These are phyloP conservation scores for Neria commutata DNA, from an alignment of 2,888 invertebrate species.

Conservation along the genomic window DNA sequence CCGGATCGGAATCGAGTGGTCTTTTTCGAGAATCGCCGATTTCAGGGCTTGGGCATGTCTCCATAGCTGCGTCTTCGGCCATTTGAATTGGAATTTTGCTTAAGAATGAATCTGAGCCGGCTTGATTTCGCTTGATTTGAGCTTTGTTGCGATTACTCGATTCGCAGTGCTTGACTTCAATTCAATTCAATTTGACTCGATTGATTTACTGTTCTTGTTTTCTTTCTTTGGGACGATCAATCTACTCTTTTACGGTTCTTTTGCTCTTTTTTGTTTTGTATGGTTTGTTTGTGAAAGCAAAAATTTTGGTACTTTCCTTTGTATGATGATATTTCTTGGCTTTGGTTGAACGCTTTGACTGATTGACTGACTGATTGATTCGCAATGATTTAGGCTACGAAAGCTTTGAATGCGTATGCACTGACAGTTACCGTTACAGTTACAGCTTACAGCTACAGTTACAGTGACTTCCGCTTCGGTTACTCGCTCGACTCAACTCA, in stretches of 20 bases:
- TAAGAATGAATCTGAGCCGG: constrained; percentile 7
- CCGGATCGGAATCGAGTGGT: constrained; percentile 82
- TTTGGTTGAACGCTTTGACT: not conserved
- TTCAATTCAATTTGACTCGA: too few species aligned
- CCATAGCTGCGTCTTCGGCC: constrained; percentile 93
- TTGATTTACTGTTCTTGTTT: constrained; percentile 13
- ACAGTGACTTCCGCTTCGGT: not conserved
- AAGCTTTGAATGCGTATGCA: not conserved
- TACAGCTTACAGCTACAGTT: not conserved
- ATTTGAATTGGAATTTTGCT: constrained; percentile 64
- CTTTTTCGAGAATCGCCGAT: constrained; percentile 87
- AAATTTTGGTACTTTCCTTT: not conserved
- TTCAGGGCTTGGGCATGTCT: constrained; percentile 92
- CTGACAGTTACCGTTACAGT: not conserved
- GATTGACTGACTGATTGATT: constrained; percentile 18
- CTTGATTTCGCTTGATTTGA: constrained; percentile 17
- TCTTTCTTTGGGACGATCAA: constrained; percentile 11
- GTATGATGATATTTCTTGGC: not conserved
- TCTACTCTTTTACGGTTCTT: not conserved
- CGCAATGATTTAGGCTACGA: not conserved
- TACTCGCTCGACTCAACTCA: not conserved
- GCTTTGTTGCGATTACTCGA: not conserved
- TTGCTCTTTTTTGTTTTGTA: constrained; percentile 17
- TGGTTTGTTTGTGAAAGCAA: constrained; percentile 1
- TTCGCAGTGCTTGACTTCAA: too few species aligned